Base-by-base conservation (phyloP, 1,140 invertebrate genomes). In the Zaprionus nigranus region DNA sequence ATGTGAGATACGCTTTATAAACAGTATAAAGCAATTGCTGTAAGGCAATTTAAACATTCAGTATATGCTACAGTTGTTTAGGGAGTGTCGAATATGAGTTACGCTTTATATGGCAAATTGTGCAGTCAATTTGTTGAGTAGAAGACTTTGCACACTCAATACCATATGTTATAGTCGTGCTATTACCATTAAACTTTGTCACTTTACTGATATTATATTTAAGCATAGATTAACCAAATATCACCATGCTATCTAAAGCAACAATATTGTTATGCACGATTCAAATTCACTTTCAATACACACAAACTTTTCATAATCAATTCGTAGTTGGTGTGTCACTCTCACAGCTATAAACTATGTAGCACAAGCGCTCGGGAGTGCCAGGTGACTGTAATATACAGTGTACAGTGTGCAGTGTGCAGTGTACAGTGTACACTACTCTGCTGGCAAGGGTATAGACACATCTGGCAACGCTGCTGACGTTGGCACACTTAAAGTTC, bases 401-500 rank as follows among this genome's bases (percentile, higher is more conserved):
- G 17, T 49, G 43, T 20, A 20, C 43, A 15, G 15, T 40, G 15
- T 15, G 15, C 15, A 20, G 7, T 30, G 28, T 30, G n/a, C 43
- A 15, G 15, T 40, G 15, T 15, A 40, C 15, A 20, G 7, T 30
- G 28, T 30, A 9, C 28, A 30, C 9, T 34, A 11, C 9, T 9
- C 30, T 34, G 30, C 30, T 34, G 30, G 30, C 30, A 34, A 34
- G 30, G 30, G 30, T 34, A 34, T 54, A 36, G 53, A 58, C 59
- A 73, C 72, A 80, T 71, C 63, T 85, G 65, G 67, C 74, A 80
- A 81, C 72, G 75, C 86, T 79, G 72, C 82, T 86, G 73, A 53
- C 67, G 84, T 72, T 87, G 83, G 68, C 83, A 82, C 82, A 86
- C 84, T 87, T 87, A 80, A 87, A 83, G 83, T 87, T 86, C 79